A percentile compares a stretch with the other conserved stretches of the same genome.
Evolutionary conservation across 2,888 invertebrate species (phyloP).

Genomic region (Drosophila merina): DNA sequence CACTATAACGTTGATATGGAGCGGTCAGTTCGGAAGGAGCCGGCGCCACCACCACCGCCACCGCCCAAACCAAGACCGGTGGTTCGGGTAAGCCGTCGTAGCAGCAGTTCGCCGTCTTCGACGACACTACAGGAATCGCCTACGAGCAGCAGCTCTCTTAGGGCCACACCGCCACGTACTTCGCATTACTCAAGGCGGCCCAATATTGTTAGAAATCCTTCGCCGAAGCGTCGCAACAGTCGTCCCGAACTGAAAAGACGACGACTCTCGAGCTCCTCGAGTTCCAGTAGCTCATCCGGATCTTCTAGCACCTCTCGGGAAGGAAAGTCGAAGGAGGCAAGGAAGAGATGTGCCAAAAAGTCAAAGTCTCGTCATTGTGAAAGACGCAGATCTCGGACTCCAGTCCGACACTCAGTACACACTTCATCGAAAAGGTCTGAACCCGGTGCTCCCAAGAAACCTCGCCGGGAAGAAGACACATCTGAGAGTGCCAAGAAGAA

Average conservation of each 20-base stretch:
- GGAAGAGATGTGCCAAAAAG: not conserved
- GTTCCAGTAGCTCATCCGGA: not conserved
- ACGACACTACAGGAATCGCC: not conserved
- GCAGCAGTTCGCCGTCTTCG: constrained; percentile 2
- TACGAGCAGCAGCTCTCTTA: not conserved
- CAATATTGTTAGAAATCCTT: not conserved
- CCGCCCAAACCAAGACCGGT: not conserved
- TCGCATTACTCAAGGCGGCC: not conserved
- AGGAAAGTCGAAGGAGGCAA: not conserved
- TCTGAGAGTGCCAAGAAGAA: not conserved
- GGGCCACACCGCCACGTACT: not conserved
- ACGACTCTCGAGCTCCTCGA: not conserved
- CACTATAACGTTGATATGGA: not conserved
- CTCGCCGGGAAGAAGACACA: not conserved
- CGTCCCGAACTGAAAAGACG: constrained; percentile 1
- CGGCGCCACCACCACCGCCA: not conserved
- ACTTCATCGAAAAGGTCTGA: not conserved
- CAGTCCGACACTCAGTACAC: not conserved
- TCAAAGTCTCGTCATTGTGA: not conserved
- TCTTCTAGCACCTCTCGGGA: constrained; percentile 26
- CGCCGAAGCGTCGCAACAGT: constrained; percentile 8
- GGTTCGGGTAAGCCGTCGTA: not conserved
- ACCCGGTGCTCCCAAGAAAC: not conserved
- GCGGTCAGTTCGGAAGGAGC: not conserved
- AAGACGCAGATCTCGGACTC: not conserved